Conservation (phyloP, 1,140 invertebrate genomes). For the Papilio xuthus region DNA sequence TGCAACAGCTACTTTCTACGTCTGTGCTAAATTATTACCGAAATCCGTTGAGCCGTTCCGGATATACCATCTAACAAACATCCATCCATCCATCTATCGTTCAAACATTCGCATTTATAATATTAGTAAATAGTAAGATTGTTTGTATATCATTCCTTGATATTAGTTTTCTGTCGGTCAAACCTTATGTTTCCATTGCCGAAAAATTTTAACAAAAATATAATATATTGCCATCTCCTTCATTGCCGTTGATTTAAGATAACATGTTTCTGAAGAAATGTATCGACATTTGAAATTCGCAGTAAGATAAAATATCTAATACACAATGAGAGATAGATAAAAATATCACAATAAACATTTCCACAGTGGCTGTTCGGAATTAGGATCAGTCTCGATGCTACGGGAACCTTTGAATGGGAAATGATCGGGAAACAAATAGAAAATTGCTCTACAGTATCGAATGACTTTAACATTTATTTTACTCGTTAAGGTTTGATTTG, state of each 20-base stretch:
- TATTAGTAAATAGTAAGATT: neutral
- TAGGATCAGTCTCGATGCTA: neutral
- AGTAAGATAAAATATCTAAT: neutral
- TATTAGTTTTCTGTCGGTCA: neutral
- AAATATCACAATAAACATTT: neutral
- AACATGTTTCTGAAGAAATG: neutral
- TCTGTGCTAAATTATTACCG: too few species aligned
- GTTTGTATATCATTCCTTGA: neutral
- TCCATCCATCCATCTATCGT: too few species aligned
- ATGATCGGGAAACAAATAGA: constrained; percentile 11
- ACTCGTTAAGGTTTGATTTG: constrained; percentile 29
- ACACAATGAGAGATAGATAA: neutral
- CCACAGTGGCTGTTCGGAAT: neutral
- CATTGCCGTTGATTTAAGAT: neutral
- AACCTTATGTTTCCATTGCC: neutral
- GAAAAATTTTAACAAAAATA: neutral
- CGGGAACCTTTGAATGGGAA: neutral
- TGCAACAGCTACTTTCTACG: too few species aligned
- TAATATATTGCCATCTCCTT: neutral
- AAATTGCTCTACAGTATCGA: constrained; percentile 1
- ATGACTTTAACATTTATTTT: neutral
- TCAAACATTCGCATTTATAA: too few species aligned
- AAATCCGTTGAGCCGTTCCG: too few species aligned
- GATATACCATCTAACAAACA: too few species aligned
- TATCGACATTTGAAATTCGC: neutral